Conservation (phyloP, 2,888 invertebrate genomes). For the Apantesis nais region DNA sequence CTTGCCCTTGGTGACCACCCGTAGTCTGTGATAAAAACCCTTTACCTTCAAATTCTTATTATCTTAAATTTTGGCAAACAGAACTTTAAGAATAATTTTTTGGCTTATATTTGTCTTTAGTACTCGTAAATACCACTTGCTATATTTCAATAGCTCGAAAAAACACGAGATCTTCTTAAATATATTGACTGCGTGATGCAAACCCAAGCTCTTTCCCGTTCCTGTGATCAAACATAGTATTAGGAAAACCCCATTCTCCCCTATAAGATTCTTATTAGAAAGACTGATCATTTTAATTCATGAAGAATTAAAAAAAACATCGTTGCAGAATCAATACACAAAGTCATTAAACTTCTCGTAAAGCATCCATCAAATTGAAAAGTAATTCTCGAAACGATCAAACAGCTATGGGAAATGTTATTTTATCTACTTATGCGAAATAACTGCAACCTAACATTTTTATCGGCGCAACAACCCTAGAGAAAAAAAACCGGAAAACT, state of each 20-base stretch:
- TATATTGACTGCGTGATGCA: background rate
- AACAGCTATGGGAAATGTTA: constrained; percentile 30
- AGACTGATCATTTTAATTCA: background rate
- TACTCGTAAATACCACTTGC: no score
- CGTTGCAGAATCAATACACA: background rate
- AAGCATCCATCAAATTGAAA: constrained; percentile 25
- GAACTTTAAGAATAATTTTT: no score
- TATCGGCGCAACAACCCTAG: constrained; percentile 44
- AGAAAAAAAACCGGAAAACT: constrained; percentile 44
- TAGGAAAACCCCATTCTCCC: background rate
- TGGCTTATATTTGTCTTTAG: no score
- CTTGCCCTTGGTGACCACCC: no score
- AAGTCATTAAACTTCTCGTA: constrained; percentile 8
- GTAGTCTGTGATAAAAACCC: no score
- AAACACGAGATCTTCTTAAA: background rate
- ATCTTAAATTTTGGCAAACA: no score
- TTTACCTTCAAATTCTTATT: no score
- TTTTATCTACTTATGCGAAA: constrained; percentile 41
- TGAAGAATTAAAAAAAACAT: background rate
- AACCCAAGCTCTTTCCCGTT: background rate
- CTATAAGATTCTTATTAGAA: background rate
- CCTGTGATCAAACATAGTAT: no score
- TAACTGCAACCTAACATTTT: constrained; percentile 42
- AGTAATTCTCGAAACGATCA: constrained; percentile 28
- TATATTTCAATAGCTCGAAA: background rate